Base-by-base conservation (phyloP, 1,140 invertebrate genomes). In the Pseudomyrmex dendroicus region DNA sequence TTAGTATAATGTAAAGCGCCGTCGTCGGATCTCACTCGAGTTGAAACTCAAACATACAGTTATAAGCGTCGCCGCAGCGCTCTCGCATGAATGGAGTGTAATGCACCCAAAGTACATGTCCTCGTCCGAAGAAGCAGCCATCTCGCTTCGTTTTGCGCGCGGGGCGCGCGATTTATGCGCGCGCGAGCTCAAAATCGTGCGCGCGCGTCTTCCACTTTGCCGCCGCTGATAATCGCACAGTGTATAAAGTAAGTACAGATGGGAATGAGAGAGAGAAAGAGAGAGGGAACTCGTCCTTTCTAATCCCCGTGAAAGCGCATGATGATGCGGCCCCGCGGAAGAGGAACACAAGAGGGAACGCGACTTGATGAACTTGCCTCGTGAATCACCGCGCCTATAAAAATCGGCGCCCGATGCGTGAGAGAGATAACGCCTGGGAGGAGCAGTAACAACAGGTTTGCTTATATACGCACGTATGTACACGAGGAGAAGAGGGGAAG, bases 381-480 rank as follows among this genome's bases (percentile, higher is more conserved):
- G 91, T 92, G 91, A 92, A 92, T 92, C 91, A 92, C 86, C 89
- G 89, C 82, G 80, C 86, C 84, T 89, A 86, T 86, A 93, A 93
- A 93, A 93, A 93, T 93, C 84, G 86, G 86, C 88, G 90, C 83
- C 76, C 88, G 91, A 92, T 92, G 91, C 91, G 90, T 78, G 87
- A 90, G 86, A 87, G 88, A 92, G 92, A 92, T 92, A 92, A 92
- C 90, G 87, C 82, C 76, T 74, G 74, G 84, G 86, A 88, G 89
- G 91, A 91, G 91, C 87, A 86, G 91, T 92, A 93, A 93, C 92
- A 93, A 93, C 92, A 90, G 91, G 91, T 93, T 91, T 92, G 87
- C 90, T 83, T 85, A 85, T 88, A 68, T 88, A 88, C 83, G 85
- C 85, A 70, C 85, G 68, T 86, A 87, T 20, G 48, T 35, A 35